These are phyloP conservation scores for Parnassius apollo DNA, from an alignment of 2,888 invertebrate species.

Conservation along the genomic window DNA sequence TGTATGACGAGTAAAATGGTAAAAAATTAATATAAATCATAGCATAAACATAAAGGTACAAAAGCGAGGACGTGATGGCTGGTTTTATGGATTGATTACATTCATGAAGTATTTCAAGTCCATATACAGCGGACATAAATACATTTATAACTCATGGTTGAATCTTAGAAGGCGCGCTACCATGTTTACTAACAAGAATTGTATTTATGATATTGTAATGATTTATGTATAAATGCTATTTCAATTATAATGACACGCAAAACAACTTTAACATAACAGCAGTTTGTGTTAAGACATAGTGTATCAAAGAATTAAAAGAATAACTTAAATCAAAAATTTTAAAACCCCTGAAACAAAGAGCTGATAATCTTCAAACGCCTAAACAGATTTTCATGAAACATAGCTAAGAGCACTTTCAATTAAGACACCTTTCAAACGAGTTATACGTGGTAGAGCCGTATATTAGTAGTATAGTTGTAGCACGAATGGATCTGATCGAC, in stretches of 20 bases:
- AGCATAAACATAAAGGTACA: conserved; percentile 11
- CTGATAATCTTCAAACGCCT: too few species aligned
- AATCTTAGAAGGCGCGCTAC: conserved; percentile 4
- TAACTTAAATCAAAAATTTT: too few species aligned
- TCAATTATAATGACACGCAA: conserved; percentile 9
- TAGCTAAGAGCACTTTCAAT: too few species aligned
- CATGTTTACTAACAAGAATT: background rate
- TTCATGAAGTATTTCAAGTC: conserved; percentile 20
- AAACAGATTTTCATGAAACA: too few species aligned
- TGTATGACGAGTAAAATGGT: background rate
- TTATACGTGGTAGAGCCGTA: too few species aligned
- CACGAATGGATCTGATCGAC: too few species aligned
- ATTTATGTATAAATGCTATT: background rate
- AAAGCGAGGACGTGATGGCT: conserved; percentile 11
- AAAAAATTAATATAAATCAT: conserved; percentile 14
- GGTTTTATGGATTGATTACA: conserved; percentile 23
- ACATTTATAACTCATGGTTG: conserved; percentile 1
- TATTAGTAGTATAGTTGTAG: too few species aligned
- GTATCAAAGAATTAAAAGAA: too few species aligned
- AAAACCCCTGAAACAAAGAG: too few species aligned
- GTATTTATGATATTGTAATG: background rate
- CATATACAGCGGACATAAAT: conserved; percentile 4
- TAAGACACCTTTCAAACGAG: too few species aligned
- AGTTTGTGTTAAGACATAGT: too few species aligned
- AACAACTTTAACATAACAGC: background rate